These are phyloP conservation scores for Arenicola marina DNA, from an alignment of 2,888 invertebrate species.

Conservation along the genomic window DNA sequence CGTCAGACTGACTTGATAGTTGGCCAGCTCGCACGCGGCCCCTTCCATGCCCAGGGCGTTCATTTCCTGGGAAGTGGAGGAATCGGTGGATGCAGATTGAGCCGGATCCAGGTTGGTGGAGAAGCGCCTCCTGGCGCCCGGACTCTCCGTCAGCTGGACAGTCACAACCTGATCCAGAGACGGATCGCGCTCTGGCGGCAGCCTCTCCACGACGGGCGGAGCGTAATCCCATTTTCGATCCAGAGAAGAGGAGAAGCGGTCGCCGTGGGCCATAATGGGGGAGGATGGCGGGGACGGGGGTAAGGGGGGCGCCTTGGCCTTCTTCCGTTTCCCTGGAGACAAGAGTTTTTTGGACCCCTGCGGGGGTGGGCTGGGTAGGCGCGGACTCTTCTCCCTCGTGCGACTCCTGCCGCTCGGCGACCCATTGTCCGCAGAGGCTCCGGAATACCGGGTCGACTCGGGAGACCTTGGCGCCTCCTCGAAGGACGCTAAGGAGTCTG, in stretches of 20 bases:
- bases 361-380: no score
- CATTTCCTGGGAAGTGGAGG: neutral
- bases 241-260: no score
- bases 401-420: no score
- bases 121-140: neutral
- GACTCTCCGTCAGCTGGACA: neutral
- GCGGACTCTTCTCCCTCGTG: no score
- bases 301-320: neutral
- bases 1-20: neutral
- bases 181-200: no score
- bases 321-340: slow-evolving; percentile 2
- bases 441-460: no score
- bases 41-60: neutral
- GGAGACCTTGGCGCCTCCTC: no score
- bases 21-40: neutral
- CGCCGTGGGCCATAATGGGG: neutral
- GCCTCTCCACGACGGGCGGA: neutral
- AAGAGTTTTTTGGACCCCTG: no score
- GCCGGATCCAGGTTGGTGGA: no score
- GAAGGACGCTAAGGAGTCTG: no score
- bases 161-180: neutral
- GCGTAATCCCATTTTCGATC: neutral
- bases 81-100: no score
- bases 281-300: neutral
- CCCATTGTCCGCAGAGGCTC: no score